Evolutionary conservation across 64 coral and sea anemone species (phyloP), one percentile per base, ranked within the genome.

Genomic region (Actinia equina): DNA sequence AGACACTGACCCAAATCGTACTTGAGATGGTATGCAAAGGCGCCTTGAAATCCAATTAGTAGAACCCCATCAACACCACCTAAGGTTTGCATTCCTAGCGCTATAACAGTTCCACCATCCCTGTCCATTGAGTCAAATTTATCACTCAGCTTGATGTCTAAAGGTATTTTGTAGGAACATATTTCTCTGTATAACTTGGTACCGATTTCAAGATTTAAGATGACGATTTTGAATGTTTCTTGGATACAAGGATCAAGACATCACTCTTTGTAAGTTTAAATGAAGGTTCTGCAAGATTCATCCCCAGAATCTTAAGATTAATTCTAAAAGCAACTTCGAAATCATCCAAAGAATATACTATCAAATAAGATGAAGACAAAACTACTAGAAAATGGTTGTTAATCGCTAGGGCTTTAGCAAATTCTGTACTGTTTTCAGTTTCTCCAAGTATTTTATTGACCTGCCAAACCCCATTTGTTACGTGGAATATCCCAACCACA

Each of bases 401-500:
- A 16, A 97, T 25, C 25, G 81, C 27, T 54, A 93, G 14, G 0
- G 84, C 82, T 26, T 84, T 74, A 5, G 86, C 91, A 88, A 93
- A 87, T 16, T 74, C 41, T 17, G 18, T 44, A 58, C 89, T 91
- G 14, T 53, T 85, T 55, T 87, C 84, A 84, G 52, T 25, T 64
- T 42, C 9, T 77, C 88, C 79, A 13, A 94, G 52, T 19, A 60
- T 62, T 62, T 87, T 59, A 3, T 41, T 53, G 59, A 94, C 91
- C 20, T 62, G 43, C 95, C 95, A 98, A 5, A 69, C 57, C n/a
- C 57, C 52, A 44, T 27, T 37, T n/a, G 60, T 83, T n/a, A 90
- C 43, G 30, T 80, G 43, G 81, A 98, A 98, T 74, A 98, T 71
- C 52, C 61, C 92, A n/a, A 98, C 87, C 60, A 98, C 87, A 17